Conservation (phyloP, 2,888 invertebrate genomes). For the Volucella inflata region DNA sequence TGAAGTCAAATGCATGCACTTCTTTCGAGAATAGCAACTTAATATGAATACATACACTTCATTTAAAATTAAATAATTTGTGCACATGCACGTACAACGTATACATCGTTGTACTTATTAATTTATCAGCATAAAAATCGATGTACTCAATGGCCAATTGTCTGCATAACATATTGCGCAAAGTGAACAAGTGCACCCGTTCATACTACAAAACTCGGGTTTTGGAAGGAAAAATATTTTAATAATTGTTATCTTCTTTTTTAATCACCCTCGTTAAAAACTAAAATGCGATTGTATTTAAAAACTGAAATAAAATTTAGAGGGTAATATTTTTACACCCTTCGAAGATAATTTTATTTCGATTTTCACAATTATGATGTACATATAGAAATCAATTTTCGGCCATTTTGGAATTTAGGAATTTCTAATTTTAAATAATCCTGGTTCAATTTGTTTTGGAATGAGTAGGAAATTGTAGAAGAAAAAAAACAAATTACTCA, state of each 20-base stretch:
- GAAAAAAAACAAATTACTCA: slow-evolving; percentile 28
- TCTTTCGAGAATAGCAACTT: no score
- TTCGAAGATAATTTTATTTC: neutral
- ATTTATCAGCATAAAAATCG: slow-evolving; percentile 2
- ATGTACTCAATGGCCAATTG: slow-evolving; percentile 17
- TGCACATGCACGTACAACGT: no score
- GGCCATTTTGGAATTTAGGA: slow-evolving; percentile 65
- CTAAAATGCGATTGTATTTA: neutral
- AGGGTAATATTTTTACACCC: neutral
- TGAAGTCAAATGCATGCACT: no score
- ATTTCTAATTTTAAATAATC: slow-evolving; percentile 1
- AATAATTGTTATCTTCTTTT: no score
- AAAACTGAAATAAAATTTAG: neutral
- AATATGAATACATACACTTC: no score
- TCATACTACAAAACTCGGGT: no score
- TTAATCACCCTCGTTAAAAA: neutral
- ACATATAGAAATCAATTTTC: slow-evolving; percentile 58
- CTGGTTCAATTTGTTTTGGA: neutral
- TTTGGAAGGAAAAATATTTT: no score
- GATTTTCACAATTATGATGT: slow-evolving; percentile 8
- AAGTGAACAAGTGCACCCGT: slow-evolving; percentile 18
- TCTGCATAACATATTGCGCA: slow-evolving; percentile 12
- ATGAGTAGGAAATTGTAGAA: neutral
- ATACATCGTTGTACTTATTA: no score
- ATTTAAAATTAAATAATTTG: no score